Percentiles rank a stretch among this genome's conserved stretches.
Evolutionary conservation across 2,113 vertebrate genomes (phyloP).

Genomic region (Nematolebias whitei): DNA sequence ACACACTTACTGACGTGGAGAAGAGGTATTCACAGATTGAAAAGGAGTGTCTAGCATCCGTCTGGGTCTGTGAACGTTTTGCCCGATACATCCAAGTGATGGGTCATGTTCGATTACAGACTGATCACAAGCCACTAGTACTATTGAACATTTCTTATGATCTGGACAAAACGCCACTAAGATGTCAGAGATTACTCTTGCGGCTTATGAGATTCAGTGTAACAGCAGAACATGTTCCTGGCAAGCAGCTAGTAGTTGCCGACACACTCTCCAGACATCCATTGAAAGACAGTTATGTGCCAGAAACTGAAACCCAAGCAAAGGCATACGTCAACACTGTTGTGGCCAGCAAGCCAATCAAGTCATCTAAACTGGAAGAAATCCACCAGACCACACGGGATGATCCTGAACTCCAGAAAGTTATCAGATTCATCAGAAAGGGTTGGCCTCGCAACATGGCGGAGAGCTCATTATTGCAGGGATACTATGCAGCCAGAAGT

Average conservation of each 20-base stretch:
- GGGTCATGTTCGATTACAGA: background rate
- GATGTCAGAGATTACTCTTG: background rate
- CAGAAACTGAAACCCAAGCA: background rate
- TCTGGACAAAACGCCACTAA: background rate
- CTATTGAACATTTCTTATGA: background rate
- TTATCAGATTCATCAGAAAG: background rate
- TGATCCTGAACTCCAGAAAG: background rate
- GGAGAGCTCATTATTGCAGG: background rate
- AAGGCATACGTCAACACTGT: background rate
- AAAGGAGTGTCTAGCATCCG: too few species aligned
- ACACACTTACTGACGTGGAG: too few species aligned
- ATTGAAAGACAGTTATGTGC: background rate
- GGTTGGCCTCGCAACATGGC: background rate
- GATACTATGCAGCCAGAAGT: background rate
- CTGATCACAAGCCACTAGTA: background rate
- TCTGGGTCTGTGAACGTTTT: too few species aligned
- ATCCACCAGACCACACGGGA: background rate
- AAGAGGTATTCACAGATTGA: too few species aligned
- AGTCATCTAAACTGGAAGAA: background rate
- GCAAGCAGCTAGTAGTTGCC: background rate
- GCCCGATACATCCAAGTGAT: too few species aligned
- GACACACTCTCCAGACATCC: background rate
- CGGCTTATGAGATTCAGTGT: background rate
- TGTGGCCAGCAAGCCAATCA: background rate
- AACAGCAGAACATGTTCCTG: background rate